Base-by-base conservation (phyloP, 1,140 invertebrate species). In the Magallana gigas region DNA sequence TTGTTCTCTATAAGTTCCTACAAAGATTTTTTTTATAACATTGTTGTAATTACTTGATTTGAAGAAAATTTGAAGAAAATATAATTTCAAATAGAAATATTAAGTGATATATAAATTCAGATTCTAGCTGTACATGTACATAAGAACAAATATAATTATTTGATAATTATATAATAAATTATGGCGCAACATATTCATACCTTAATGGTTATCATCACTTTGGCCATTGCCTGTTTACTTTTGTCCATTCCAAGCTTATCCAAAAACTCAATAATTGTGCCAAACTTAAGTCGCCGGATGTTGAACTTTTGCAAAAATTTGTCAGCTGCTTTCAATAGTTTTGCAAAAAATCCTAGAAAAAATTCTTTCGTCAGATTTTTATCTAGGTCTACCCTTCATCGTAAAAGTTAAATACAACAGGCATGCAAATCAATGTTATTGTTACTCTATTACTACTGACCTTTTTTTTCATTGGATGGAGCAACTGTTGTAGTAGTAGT, bases 1-100 rank as follows among this genome's bases (percentile, higher is more conserved):
- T 91, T 91, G 87, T 91, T 91, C 81, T 90, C 88, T 6, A 91
- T 85, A 58, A 91, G 87, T 71, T 88, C 85, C 90, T 91, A 36
- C 18, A 64, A 6, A 14, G 14, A 16, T 3, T 18, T 5, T 62
- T 18, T 16, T 14, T 64, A 64, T 64, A 0, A 14, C 62, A 64
- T 64, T 64, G 62, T 16, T 16, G 3, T 3, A 3, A 36, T 3
- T 16, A 3, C 1, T 16, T 18, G 12, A 64, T 18, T 2, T 3
- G 6, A 3, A 14, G 3, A 64, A 16, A 64, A 64, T 3, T 64
- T 64, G 60, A 64, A 14, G 14, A 16, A 64, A 18, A 14, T 16
- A 64, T 16, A 64, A 36, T 36, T 5, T 36, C 4, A 64, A 14
- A 16, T 14, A 64, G 3, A 16, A 64, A 14, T 18, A 14, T 64